Evolutionary conservation across 2,113 vertebrate species (phyloP), one percentile per base, ranked within the genome.

Genomic region (Thermophis baileyi): DNA sequence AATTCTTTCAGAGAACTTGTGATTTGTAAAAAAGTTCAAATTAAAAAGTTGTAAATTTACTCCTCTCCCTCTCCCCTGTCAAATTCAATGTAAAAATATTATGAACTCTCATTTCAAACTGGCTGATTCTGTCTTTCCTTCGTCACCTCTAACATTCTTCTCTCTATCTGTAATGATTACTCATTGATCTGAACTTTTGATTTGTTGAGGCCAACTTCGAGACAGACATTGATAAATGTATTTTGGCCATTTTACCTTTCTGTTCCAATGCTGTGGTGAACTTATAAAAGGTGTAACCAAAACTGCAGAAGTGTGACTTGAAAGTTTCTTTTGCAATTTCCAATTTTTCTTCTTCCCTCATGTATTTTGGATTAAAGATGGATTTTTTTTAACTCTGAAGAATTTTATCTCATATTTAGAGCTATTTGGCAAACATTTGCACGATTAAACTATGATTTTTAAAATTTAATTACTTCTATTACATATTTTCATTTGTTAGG

Each of bases 221-320:
- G 98, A 97, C 95, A 96, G 98, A 98, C 98, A 96, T 96, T 98
- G 99, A 99, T 96, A 96, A 98, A 99, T 98, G 98, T 95, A 93
- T 95, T 97, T 96, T 92, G 97, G 96, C 97, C 97, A 96, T 97
- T 98, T 98, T 94, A 96, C 96, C 98, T 97, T 98, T 97, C 97
- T 87, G 92, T 88, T 97, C 96, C 97, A 97, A 97, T 97, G 87
- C 94, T 85, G 92, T 95, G 93, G 97, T 97, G 97, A 99, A 97
- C 98, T 98, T 98, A 98, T 97, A 88, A 95, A 94, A 89, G 91
- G 89, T 89, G 93, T 96, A 97, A 96, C 96, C 97, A 91, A 85
- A 97, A 97, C 94, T 46, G 24, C 20, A n/a, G 51, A 85, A 0
- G 0, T 0, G 6, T 0, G 2, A 53, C 95, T 40, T 86, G 27